Percentiles rank a stretch among this genome's conserved stretches.
Conservation (phyloP, 2,888 invertebrate genomes). For the Apodemia hepburni region DNA sequence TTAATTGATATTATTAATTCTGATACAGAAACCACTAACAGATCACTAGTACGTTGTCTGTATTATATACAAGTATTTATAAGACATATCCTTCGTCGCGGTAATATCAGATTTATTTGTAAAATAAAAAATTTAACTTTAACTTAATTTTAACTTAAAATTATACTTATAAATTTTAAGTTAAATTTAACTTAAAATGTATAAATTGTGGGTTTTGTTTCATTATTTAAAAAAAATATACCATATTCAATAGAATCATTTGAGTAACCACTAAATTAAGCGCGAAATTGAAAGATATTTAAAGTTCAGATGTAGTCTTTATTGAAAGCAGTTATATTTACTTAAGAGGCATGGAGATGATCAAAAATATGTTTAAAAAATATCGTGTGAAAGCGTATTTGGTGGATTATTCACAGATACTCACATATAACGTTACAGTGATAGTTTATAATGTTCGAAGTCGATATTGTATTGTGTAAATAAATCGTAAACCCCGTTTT, state of each 20-base stretch:
- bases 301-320: not conserved
- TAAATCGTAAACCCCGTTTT: conserved; percentile 80
- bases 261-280: not conserved
- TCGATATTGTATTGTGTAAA: conserved; percentile 73
- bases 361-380: not conserved
- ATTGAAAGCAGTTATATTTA: not conserved
- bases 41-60: too few relatives aligned
- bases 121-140: too few relatives aligned
- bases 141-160: too few relatives aligned
- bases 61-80: too few relatives aligned
- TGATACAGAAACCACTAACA: too few relatives aligned
- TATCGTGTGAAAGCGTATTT: not conserved
- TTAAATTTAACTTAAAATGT: too few relatives aligned
- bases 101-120: too few relatives aligned
- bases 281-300: not conserved
- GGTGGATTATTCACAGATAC: conserved; percentile 18
- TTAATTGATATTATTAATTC: too few relatives aligned
- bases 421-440: conserved; percentile 44
- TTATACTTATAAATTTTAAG: too few relatives aligned
- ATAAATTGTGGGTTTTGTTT: too few relatives aligned
- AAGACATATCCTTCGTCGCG: too few relatives aligned
- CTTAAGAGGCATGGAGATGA: not conserved
- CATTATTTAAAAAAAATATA: too few relatives aligned
- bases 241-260: not conserved
- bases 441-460: conserved; percentile 64